phyloP scores from a whole-genome alignment of 1,140 invertebrate genomes.

The Latrodectus geometricus region DNA sequence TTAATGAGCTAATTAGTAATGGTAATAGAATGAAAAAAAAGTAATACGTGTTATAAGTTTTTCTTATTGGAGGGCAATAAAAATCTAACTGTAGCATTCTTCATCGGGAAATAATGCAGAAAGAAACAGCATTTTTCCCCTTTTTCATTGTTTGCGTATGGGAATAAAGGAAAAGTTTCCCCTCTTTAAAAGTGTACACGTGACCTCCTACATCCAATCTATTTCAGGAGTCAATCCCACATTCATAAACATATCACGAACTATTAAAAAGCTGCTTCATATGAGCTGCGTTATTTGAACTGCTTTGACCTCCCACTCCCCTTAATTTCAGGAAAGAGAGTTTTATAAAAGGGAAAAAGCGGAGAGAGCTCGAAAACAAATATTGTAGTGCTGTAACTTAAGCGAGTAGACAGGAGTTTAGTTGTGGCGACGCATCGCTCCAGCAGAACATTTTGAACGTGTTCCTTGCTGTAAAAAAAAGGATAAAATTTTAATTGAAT shows the following conservation, averaged over 20 bases:
- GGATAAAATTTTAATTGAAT: too few species aligned
- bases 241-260: slow-evolving; percentile 50
- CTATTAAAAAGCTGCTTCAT: slow-evolving; percentile 52
- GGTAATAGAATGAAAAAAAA: too few species aligned
- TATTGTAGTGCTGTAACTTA: slow-evolving; percentile 30
- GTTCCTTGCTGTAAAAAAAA: too few species aligned
- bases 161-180: not conserved
- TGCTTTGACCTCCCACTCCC: not conserved
- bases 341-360: not conserved
- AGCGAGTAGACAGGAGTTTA: not conserved
- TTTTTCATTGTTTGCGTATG: not conserved
- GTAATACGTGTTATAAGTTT: too few species aligned
- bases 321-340: not conserved
- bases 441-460: too few species aligned
- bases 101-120: too few species aligned
- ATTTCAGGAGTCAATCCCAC: not conserved
- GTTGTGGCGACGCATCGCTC: not conserved
- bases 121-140: too few species aligned
- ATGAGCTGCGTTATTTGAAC: slow-evolving; percentile 13
- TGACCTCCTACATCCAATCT: not conserved
- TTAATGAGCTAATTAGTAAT: too few species aligned
- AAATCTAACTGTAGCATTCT: too few species aligned
- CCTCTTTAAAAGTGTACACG: not conserved
- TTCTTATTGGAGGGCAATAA: too few species aligned
- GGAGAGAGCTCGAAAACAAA: slow-evolving; percentile 9